Percentiles rank a stretch among this genome's conserved stretches.
Evolutionary conservation across 2,888 invertebrate species (phyloP).

Genomic region (Folsomia candida): DNA sequence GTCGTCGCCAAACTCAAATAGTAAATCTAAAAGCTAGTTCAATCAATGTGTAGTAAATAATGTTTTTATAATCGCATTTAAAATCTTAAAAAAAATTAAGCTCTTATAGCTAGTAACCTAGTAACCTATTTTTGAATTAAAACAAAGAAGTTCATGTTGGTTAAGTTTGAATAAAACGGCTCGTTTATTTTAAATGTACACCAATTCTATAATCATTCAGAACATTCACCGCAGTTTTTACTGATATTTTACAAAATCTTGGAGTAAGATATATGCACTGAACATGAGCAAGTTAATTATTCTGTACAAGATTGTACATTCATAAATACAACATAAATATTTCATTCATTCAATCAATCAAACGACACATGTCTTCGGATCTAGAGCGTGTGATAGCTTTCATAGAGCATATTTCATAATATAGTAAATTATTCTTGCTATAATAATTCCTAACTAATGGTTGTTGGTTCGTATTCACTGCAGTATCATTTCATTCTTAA

Average conservation of each 20-base stretch:
- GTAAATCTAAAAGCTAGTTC: too few relatives aligned
- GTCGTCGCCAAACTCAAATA: too few relatives aligned
- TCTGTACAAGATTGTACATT: too few relatives aligned
- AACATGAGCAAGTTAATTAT: background rate
- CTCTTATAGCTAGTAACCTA: too few relatives aligned
- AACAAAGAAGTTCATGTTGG: too few relatives aligned
- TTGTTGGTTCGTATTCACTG: background rate
- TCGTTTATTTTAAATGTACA: background rate
- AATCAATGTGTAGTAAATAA: too few relatives aligned
- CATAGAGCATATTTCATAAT: background rate
- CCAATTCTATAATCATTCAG: too few relatives aligned
- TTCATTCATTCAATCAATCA: background rate
- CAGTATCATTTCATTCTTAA: background rate
- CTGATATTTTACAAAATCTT: background rate
- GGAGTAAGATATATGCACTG: background rate
- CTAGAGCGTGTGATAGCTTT: background rate
- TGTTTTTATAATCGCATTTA: too few relatives aligned
- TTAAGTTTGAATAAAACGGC: background rate
- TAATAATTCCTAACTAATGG: background rate
- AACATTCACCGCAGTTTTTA: background rate
- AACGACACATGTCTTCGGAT: background rate
- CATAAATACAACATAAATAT: background rate
- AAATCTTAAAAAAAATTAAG: too few relatives aligned
- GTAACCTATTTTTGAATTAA: too few relatives aligned
- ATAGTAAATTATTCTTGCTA: too few relatives aligned